phyloP scores from a whole-genome alignment of 2,888 invertebrate species.

The Cephus pulcher region DNA sequence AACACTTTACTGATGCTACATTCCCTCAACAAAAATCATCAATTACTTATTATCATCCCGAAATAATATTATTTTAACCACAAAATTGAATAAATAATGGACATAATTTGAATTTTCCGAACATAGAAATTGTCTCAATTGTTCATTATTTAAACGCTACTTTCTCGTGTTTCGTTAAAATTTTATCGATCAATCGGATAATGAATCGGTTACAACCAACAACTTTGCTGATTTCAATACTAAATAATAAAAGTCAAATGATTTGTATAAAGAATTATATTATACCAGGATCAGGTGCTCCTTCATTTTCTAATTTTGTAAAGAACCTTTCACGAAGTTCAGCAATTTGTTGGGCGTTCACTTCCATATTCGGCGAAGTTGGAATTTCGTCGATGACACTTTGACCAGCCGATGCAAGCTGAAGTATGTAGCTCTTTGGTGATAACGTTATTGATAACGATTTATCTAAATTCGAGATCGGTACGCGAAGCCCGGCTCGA shows the following conservation, averaged over 20 bases:
- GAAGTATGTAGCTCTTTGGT: neutral
- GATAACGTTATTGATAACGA: conserved; percentile 2
- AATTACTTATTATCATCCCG: neutral
- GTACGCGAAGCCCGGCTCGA: neutral
- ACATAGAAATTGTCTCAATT: neutral
- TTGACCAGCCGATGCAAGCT: conserved; percentile 39
- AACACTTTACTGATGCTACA: neutral
- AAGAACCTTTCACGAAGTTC: conserved; percentile 60
- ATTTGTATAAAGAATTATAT: neutral
- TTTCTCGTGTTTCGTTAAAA: neutral
- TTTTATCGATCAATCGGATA: neutral
- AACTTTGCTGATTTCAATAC: neutral
- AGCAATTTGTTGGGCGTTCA: conserved; percentile 44
- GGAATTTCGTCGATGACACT: conserved; percentile 34
- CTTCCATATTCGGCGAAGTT: conserved; percentile 45
- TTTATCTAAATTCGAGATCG: conserved; percentile 6
- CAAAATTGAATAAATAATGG: neutral
- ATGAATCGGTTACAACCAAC: neutral
- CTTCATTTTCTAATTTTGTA: conserved; percentile 55
- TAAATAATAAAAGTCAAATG: conserved; percentile 1
- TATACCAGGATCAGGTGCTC: conserved; percentile 51
- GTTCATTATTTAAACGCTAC: neutral
- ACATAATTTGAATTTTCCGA: neutral
- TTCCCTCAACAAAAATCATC: neutral
- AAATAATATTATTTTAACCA: neutral